Percentiles rank a stretch among this genome's conserved stretches.
These are phyloP conservation scores for Neotoxoptera formosana DNA, from an alignment of 1,140 invertebrate genomes.

Conservation along the genomic window DNA sequence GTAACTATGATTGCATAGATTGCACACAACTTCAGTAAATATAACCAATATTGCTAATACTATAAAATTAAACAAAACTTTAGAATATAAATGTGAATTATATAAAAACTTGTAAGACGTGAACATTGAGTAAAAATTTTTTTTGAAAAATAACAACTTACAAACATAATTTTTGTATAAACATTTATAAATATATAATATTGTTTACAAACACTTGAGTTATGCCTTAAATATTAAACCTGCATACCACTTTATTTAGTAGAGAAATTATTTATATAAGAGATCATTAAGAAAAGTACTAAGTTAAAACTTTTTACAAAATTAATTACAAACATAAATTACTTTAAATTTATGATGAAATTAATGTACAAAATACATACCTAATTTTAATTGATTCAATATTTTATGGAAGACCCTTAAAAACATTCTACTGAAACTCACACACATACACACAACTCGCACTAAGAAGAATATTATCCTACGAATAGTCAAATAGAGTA, in stretches of 20 bases:
- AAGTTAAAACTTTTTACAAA: background rate
- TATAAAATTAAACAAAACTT: background rate
- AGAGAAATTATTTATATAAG: background rate
- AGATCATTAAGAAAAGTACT: background rate
- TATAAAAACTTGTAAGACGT: background rate
- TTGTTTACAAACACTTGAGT: background rate
- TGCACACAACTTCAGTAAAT: background rate
- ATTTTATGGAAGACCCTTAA: constrained; percentile 43
- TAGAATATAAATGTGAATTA: background rate
- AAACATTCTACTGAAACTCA: constrained; percentile 19
- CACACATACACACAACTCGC: background rate
- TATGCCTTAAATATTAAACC: background rate
- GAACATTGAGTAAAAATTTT: background rate
- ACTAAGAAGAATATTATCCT: constrained; percentile 40
- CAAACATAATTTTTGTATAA: background rate
- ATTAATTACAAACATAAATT: background rate
- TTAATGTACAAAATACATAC: background rate
- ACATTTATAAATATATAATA: background rate
- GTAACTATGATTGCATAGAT: background rate
- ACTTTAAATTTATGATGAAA: background rate
- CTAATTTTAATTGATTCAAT: background rate
- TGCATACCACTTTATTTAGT: background rate
- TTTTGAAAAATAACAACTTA: background rate
- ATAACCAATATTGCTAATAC: background rate
- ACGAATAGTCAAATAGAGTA: background rate